These are phyloP conservation scores for Echinometra lucunter DNA, from an alignment of 53 echinoderm and acorn worm species.

Conservation along the genomic window DNA sequence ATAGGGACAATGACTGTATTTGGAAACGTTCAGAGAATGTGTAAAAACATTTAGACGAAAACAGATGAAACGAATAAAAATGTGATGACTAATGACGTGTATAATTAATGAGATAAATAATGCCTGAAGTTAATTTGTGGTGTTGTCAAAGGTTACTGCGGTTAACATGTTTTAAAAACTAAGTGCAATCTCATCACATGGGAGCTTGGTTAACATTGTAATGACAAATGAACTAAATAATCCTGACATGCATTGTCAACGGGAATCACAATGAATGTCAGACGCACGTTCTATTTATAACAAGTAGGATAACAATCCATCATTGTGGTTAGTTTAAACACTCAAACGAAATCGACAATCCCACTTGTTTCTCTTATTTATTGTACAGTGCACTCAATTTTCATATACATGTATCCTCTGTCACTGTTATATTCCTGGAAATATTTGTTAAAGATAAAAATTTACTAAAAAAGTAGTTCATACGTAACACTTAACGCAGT, in stretches of 20 bases:
- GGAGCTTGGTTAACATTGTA: neutral
- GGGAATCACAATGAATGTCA: neutral
- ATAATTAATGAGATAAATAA: neutral
- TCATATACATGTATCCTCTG: no score
- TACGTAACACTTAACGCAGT: no score
- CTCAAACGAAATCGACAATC: neutral
- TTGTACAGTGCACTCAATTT: neutral
- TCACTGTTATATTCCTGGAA: no score
- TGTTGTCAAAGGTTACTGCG: neutral
- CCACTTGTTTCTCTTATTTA: neutral
- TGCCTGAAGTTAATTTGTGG: slow-evolving; percentile 20
- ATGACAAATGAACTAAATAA: neutral
- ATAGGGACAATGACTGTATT: neutral
- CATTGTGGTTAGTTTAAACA: neutral
- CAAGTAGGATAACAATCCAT: neutral
- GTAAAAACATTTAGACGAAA: neutral
- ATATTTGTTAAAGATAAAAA: no score
- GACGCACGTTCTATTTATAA: neutral
- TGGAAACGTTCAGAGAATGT: neutral
- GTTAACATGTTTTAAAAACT: neutral
- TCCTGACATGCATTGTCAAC: neutral
- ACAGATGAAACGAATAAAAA: neutral
- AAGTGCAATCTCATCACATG: neutral
- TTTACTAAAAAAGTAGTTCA: no score
- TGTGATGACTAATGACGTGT: neutral